Conservation (phyloP, 23 tunicate genomes). For the Styela plicata region DNA sequence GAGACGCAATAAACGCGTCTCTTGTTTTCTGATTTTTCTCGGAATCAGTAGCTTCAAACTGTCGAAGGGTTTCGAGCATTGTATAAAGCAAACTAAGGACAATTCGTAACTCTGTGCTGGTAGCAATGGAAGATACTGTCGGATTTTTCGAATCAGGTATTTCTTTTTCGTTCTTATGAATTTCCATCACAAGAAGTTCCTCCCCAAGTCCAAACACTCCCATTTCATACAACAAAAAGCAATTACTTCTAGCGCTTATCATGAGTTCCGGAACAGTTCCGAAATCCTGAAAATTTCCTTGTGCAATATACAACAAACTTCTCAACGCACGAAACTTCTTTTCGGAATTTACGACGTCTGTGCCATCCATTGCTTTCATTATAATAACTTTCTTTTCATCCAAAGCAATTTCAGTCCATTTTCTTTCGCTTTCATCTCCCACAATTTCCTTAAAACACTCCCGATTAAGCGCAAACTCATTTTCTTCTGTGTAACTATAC, state of each 20-base stretch:
- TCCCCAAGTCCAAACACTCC: slow-evolving; percentile 52
- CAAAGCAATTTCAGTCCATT: neutral
- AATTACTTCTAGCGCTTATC: slow-evolving; percentile 37
- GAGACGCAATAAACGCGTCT: neutral
- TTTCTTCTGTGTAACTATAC: slow-evolving; percentile 72
- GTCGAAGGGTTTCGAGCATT: slow-evolving; percentile 70
- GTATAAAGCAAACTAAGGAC: slow-evolving; percentile 67
- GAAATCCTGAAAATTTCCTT: slow-evolving; percentile 71
- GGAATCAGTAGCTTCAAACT: slow-evolving; percentile 32
- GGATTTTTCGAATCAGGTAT: slow-evolving; percentile 36
- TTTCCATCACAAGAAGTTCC: slow-evolving; percentile 74
- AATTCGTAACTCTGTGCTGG: slow-evolving; percentile 49
- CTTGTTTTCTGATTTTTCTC: neutral
- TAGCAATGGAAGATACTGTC: slow-evolving; percentile 45
- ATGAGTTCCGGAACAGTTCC: slow-evolving; percentile 29
- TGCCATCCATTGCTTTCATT: slow-evolving; percentile 14
- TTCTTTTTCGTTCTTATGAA: slow-evolving; percentile 35
- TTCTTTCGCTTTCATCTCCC: slow-evolving; percentile 18
- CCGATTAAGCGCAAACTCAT: slow-evolving; percentile 44
- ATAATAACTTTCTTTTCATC: slow-evolving; percentile 12
- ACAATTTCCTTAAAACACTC: slow-evolving; percentile 39
- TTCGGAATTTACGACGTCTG: slow-evolving; percentile 21
- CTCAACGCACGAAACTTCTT: slow-evolving; percentile 46
- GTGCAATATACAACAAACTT: slow-evolving; percentile 65
- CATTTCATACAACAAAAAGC: slow-evolving; percentile 64